Base-by-base conservation (phyloP, 2,888 invertebrate species). In the Caenorhabditis wallacei region DNA sequence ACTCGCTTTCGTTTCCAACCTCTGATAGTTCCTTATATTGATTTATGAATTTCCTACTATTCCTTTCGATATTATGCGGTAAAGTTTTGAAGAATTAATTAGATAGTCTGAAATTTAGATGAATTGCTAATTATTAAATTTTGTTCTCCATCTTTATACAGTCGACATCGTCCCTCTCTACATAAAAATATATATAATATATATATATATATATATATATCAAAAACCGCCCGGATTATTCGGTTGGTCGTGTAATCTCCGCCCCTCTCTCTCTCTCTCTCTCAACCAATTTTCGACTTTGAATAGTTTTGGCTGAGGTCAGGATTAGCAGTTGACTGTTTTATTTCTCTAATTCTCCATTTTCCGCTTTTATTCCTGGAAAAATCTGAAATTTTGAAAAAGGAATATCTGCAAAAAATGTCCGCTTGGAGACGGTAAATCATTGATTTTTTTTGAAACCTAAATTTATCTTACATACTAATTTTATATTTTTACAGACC, bases 211-310 rank as follows among this genome's bases (percentile, higher is more conserved):
- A n/a, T 24, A 54, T 18, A 24, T 11, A 22, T 26, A 54, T n/a
- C 54, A 40, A 68, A 66, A 66, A 35, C 66, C 20, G 66, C 66
- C 66, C 53, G 61, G 59, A 61, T 61, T 68, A 76, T 59, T n/a
- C n/a, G n/a, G 59, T 24, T 48, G n/a, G 30, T 30, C 30, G 54
- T 53, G 18, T 76, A 76, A 76, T 76, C 76, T 56, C 68, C 75
- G 53, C 75, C 68, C 66, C 46, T 43, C 71, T n/a, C 61, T 24
- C n/a, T 37, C 20, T 8, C 30, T 30, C 30, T 30, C 30, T 8
- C n/a, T 8, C 30, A 30, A 37, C 30, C 74, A 79, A 79, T 71
- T 79, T 79, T 71, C 79, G 64, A 79, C 79, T 71, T 66, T 30
- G 30, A 30, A 30, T 30, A 30, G 30, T 79, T 69, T 69, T 59